Conservation (phyloP, 2,113 vertebrate species). For the Nansenia antarctica region DNA sequence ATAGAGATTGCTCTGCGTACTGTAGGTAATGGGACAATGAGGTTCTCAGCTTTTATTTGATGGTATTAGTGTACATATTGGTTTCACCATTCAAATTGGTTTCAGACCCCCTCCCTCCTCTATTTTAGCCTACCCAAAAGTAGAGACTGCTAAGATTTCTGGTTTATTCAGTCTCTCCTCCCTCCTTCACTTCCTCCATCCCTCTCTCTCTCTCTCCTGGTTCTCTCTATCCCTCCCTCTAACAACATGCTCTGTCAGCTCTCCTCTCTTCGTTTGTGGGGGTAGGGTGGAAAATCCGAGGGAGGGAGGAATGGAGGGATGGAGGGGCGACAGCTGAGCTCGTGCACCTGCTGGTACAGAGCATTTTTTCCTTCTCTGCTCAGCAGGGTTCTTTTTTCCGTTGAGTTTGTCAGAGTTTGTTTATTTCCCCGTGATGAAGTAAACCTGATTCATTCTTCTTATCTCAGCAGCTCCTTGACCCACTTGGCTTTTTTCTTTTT, state of each 20-base stretch:
- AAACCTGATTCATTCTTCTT: background rate
- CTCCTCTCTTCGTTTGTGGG: background rate
- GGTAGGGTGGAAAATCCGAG: background rate
- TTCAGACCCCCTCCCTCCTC: background rate
- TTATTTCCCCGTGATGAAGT: background rate
- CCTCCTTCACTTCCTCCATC: background rate
- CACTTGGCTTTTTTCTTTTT: too few species aligned
- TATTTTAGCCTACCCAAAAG: too few species aligned
- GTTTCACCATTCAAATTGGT: background rate
- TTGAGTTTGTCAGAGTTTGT: background rate
- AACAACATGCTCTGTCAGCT: background rate
- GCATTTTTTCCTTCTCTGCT: conserved; percentile 5
- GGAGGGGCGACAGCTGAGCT: conserved; percentile 2
- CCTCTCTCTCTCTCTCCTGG: too few species aligned
- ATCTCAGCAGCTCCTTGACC: conserved; percentile 8
- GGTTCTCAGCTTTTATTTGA: too few species aligned
- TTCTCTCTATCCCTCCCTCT: background rate
- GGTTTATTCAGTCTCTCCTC: background rate
- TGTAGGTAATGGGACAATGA: too few species aligned
- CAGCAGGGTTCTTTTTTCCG: background rate
- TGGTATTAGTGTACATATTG: too few species aligned
- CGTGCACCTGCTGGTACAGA: conserved; percentile 7
- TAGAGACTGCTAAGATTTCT: background rate
- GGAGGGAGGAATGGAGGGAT: too few species aligned
- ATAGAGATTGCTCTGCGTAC: too few species aligned